Conservation (phyloP, 2,113 vertebrate genomes). For the Apteryx owenii region DNA sequence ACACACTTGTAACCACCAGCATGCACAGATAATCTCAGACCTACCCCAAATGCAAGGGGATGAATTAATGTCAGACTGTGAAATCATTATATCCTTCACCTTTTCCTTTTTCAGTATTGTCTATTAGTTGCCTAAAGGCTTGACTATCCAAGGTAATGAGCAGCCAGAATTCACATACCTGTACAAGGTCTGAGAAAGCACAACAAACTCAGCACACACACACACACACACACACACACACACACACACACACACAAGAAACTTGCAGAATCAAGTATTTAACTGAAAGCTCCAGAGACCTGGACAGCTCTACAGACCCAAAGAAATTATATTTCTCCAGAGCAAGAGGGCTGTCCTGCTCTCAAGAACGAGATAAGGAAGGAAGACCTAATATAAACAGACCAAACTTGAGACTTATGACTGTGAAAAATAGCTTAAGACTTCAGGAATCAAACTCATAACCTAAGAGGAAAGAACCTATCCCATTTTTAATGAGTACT, state of each 20-base stretch:
- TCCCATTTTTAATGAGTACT: neutral
- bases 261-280: neutral
- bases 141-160: slow-evolving; percentile 27
- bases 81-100: slow-evolving; percentile 10
- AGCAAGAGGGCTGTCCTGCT: neutral
- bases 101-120: neutral
- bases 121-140: neutral
- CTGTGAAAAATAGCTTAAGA: neutral
- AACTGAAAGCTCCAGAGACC: neutral
- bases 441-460: neutral
- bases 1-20: neutral
- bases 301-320: neutral
- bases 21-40: neutral
- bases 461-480: neutral
- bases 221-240: neutral
- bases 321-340: neutral
- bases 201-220: neutral
- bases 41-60: neutral
- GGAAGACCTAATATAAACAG: neutral
- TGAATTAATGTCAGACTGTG: slow-evolving; percentile 4
- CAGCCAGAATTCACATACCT: neutral
- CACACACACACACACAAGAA: neutral
- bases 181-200: neutral
- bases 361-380: neutral
- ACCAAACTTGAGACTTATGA: neutral